Evolutionary conservation across 2,113 vertebrate species (phyloP).

Genomic region (Leptodactylus fuscus): DNA sequence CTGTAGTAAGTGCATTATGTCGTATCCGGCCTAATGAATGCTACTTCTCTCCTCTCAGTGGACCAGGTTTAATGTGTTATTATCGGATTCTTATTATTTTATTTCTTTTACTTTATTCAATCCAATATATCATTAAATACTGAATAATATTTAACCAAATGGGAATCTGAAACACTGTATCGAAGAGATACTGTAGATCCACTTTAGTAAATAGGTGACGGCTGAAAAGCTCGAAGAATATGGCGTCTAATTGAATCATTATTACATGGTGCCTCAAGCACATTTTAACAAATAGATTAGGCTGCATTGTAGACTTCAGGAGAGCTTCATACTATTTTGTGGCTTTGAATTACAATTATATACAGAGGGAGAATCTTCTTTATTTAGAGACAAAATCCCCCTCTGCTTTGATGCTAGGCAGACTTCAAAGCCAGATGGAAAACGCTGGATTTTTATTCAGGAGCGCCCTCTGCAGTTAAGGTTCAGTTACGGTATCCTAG

Average conservation of each 20-base stretch:
- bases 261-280: slow-evolving; percentile 29
- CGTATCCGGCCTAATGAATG: neutral
- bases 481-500: neutral
- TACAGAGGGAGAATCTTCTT: slow-evolving; percentile 26
- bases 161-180: neutral
- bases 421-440: slow-evolving; percentile 25
- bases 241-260: slow-evolving; percentile 42
- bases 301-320: slow-evolving; percentile 27
- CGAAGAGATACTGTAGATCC: slow-evolving; percentile 2
- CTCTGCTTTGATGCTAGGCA: slow-evolving; percentile 19
- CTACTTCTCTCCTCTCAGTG: neutral
- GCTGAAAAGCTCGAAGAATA: neutral
- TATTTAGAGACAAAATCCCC: slow-evolving; percentile 40
- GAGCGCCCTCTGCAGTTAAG: slow-evolving; percentile 35
- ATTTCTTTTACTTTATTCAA: neutral
- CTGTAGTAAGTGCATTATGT: too few relatives aligned
- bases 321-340: slow-evolving; percentile 19
- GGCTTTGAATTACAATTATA: slow-evolving; percentile 40
- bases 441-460: neutral
- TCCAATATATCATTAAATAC: neutral
- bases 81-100: neutral
- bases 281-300: slow-evolving; percentile 41
- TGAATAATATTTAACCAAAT: neutral
- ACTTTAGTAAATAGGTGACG: slow-evolving; percentile 6
- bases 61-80: neutral